Base-by-base conservation (phyloP, 2,888 invertebrate species). In the Phymatocera aterrima region DNA sequence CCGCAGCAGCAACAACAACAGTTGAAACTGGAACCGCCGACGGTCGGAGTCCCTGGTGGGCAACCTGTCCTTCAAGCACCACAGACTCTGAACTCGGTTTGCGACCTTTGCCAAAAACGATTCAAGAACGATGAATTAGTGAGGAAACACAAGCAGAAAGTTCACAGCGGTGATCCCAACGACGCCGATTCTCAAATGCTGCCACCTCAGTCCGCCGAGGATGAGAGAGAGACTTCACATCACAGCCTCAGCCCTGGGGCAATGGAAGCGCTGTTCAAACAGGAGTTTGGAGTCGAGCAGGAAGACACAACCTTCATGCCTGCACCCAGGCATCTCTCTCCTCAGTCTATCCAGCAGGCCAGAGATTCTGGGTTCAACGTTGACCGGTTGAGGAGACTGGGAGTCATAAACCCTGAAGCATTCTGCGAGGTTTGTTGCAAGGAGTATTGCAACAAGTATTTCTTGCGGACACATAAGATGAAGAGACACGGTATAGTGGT, bases 401-500 rank as follows among this genome's bases (percentile, higher is more conserved):
- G 97, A 48, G 96, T 97, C 43, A 93, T 95, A 85, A 96, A 96
- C 90, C 95, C 96, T 1, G 97, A 97, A 87, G 97, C 97, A n/a
- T 97, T 97, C 90, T 98, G 98, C 90, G 97, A 97, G 90, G 94
- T 97, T 79, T 98, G 98, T 90, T 96, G 96, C 91, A 97, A 97
- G 89, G 97, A 97, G 90, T 97, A 97, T 89, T 97, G 96, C 90
- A 98, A 97, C 89, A 97, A 97, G 90, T 97, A 97, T 89, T 98
- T 98, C 88, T 92, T 99, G 60, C 93, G 97, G 77, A 97, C 97
- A 68, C 99, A 99, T 91, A 97, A 98, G 87, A 95, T 96, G 91
- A 96, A 97, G 89, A 94, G 96, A n/a, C 98, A 99, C 90, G 98
- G 98, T 0, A 95, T 98, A 46, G 93, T 93, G 81, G 91, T 94